phyloP scores from a whole-genome alignment of 2,888 invertebrate species.

The Bibio marci region DNA sequence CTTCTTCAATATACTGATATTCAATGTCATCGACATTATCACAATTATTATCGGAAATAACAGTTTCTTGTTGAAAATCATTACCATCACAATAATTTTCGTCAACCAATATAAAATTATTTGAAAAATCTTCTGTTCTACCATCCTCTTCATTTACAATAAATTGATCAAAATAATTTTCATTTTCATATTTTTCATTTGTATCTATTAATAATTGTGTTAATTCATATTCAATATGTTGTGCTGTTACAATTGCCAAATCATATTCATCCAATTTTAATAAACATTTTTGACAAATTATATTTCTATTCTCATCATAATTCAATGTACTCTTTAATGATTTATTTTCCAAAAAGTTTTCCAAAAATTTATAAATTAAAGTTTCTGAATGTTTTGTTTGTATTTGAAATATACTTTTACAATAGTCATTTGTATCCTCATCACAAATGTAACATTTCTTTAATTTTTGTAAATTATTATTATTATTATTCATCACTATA shows the following conservation, averaged over 20 bases:
- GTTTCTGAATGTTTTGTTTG: slow-evolving; percentile 8
- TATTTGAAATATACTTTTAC: slow-evolving; percentile 6
- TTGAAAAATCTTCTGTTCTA: too few relatives aligned
- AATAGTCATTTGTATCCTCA: not conserved
- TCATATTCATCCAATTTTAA: slow-evolving; percentile 3
- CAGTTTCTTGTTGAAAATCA: too few relatives aligned
- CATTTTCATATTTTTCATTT: not conserved
- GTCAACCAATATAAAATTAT: too few relatives aligned
- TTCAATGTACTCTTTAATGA: too few relatives aligned
- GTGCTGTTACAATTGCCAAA: slow-evolving; percentile 1
- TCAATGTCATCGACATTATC: too few relatives aligned
- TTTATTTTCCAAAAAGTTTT: slow-evolving; percentile 7
- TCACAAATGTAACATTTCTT: slow-evolving; percentile 10
- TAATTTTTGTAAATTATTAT: too few relatives aligned
- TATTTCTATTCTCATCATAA: not conserved
- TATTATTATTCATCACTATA: too few relatives aligned
- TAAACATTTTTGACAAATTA: not conserved
- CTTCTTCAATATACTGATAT: too few relatives aligned
- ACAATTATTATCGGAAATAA: not conserved
- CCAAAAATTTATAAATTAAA: slow-evolving; percentile 6
- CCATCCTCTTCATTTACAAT: not conserved
- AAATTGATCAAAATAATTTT: not conserved
- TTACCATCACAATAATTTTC: too few relatives aligned
- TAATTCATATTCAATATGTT: not conserved
- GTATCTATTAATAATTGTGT: too few relatives aligned